Base-by-base conservation (phyloP, 2,888 invertebrate genomes). In the Nomada ruficornis region DNA sequence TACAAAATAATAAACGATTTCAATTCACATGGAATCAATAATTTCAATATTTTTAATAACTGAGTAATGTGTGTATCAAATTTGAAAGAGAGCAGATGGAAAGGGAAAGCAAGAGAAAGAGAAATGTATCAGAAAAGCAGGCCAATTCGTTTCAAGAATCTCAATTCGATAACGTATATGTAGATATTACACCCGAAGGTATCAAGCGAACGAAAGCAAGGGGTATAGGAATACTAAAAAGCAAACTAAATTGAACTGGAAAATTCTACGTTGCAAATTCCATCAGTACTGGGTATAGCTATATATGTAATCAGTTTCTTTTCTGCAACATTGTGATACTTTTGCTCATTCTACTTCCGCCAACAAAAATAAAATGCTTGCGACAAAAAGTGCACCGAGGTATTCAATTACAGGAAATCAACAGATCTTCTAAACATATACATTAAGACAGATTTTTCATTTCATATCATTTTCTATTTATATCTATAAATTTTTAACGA, bases 91-190 rank as follows among this genome's bases (percentile, higher is more conserved):
- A 42, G 13, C 26, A 26, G 36, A 71, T 18, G 47, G 18, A 23
- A 29, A 36, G 42, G 57, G 59, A 50, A 26, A 18, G 50, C 20
- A 15, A 29, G 1, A 0, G 36, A n/a, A 15, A n/a, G 13, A 5
- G 26, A 29, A n/a, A 5, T 54, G 69, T 44, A 52, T 26, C 54
- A n/a, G 15, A 20, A 42, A n/a, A 44, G 20, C 44, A 4, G 47
- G 62, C 50, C 62, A 44, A 62, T 69, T 69, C 54, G 69, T 55
- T 76, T 75, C 44, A 44, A 62, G 52, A 54, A 69, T 69, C 44
- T n/a, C 5, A 69, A 50, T 70, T 26, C n/a, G n/a, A 60, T 42
- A 60, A 9, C 18, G 11, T 55, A 13, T 50, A 36, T 52, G n/a
- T n/a, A 18, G 20, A 55, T 55, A 68, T 55, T 42, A 42, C 15